Evolutionary conservation across 2,113 vertebrate genomes (phyloP), one percentile per base, ranked within the genome.

Genomic region (Cairina moschata): DNA sequence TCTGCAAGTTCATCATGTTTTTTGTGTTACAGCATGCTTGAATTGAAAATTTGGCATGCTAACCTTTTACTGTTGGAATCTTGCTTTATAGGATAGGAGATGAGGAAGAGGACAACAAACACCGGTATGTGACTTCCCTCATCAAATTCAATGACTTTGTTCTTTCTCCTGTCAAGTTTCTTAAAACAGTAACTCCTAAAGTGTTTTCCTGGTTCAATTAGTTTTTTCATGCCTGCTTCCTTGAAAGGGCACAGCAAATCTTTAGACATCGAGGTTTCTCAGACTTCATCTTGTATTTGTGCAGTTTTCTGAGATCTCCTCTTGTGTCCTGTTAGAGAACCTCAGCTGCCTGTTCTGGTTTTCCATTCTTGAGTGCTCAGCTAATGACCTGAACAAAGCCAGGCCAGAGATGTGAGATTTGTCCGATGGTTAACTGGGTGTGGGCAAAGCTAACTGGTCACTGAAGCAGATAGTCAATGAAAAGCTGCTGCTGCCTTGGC

Each of bases 81-180:
- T 97, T 97, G 96, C 95, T 89, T 96, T 96, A 22, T 94, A 97
- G 96, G 96, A 93, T 97, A 96, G 96, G 96, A 97, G 96, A 97
- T 92, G 96, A 97, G 94, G 96, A 97, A 96, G 96, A 97, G 96
- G 96, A 97, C 96, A 96, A 25, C 92, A 95, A 95, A 62, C 96
- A 97, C 86, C 95, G 96, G 94, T 96, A 91, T 13, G 91, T 93
- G 91, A 73, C 65, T 91, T 72, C 90, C 78, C 75, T 79, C 92
- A 66, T 73, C 95, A 69, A 3, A 75, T 40, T 59, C n/a, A 40
- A 14, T 56, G 44, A 23, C 81, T 79, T 62, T 75, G 8, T 86
- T 71, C 65, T 91, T 91, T 46, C 73, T 44, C 69, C 77, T 91
- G 79, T 58, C 34, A 34, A 83, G 23, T 88, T 55, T 42, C 83